Evolutionary conservation across 2,113 vertebrate genomes (phyloP).

Genomic region (Condylura cristata): DNA sequence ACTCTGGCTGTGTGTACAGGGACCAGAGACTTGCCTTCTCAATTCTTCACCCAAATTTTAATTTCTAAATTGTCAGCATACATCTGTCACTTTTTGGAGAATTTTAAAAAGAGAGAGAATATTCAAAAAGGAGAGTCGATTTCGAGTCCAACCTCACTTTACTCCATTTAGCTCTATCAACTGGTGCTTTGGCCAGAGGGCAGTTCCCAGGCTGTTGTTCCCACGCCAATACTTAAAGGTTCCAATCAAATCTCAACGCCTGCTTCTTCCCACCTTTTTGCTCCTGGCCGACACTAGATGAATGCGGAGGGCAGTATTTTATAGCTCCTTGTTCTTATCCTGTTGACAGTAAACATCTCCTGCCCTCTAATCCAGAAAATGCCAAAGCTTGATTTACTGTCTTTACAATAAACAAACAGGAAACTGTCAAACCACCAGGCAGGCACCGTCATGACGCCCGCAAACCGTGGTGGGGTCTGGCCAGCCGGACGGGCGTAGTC

Average conservation of each 20-base stretch:
- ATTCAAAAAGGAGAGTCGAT: neutral
- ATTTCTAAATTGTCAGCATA: neutral
- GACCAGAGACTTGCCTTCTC: neutral
- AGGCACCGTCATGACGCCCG: neutral
- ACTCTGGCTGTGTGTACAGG: neutral
- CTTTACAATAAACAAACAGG: constrained; percentile 85
- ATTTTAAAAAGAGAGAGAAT: neutral
- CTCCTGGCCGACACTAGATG: constrained; percentile 51
- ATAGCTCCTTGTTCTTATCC: constrained; percentile 60
- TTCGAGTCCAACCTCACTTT: neutral
- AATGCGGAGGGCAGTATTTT: constrained; percentile 56
- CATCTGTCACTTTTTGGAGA: neutral
- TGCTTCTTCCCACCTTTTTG: neutral
- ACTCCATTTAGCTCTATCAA: neutral
- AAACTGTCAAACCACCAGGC: constrained; percentile 74
- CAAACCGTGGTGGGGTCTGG: neutral
- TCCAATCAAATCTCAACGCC: neutral
- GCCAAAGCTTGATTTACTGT: constrained; percentile 73
- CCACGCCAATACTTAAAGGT: neutral
- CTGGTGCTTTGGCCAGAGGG: neutral
- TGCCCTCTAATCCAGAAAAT: constrained; percentile 68
- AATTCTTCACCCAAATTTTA: neutral
- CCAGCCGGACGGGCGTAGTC: neutral
- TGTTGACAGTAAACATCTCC: constrained; percentile 85
- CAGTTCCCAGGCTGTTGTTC: neutral